phyloP scores from a whole-genome alignment of 2,888 invertebrate genomes.

The Oscheius sp. region DNA sequence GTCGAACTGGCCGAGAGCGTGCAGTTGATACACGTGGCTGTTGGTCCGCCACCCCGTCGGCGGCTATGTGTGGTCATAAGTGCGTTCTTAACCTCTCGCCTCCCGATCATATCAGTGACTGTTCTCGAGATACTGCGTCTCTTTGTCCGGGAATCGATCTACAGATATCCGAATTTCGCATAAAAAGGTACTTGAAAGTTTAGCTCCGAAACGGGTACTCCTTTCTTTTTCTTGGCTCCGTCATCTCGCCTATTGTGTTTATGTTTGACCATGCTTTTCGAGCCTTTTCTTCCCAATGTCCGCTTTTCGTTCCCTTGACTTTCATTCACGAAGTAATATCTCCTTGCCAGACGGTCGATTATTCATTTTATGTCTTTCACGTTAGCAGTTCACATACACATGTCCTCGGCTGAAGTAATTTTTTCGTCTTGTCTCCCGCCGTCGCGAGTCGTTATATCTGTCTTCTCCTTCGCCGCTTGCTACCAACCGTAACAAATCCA shows the following conservation, averaged over 20 bases:
- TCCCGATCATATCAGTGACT: background rate
- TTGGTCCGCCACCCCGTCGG: background rate
- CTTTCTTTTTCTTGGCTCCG: too few relatives aligned
- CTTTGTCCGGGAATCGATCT: too few relatives aligned
- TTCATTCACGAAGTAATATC: background rate
- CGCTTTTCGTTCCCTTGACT: too few relatives aligned
- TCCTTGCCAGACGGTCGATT: background rate
- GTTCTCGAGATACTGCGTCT: too few relatives aligned
- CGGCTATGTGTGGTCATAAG: background rate
- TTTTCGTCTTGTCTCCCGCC: too few relatives aligned
- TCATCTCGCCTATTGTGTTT: too few relatives aligned
- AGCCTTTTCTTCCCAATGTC: too few relatives aligned
- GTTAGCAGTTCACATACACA: background rate
- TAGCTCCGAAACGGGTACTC: too few relatives aligned
- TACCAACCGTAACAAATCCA: constrained; percentile 21
- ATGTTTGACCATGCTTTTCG: too few relatives aligned
- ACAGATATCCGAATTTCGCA: too few relatives aligned
- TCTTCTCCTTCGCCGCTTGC: constrained; percentile 16
- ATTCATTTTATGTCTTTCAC: background rate
- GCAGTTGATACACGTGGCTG: constrained; percentile 29
- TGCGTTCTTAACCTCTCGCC: background rate
- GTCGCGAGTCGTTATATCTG: background rate
- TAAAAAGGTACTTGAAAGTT: too few relatives aligned
- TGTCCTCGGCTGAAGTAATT: background rate
- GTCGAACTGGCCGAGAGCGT: constrained; percentile 2